Evolutionary conservation across 2,888 invertebrate species (phyloP).

Genomic region (Iphiclides podalirius): DNA sequence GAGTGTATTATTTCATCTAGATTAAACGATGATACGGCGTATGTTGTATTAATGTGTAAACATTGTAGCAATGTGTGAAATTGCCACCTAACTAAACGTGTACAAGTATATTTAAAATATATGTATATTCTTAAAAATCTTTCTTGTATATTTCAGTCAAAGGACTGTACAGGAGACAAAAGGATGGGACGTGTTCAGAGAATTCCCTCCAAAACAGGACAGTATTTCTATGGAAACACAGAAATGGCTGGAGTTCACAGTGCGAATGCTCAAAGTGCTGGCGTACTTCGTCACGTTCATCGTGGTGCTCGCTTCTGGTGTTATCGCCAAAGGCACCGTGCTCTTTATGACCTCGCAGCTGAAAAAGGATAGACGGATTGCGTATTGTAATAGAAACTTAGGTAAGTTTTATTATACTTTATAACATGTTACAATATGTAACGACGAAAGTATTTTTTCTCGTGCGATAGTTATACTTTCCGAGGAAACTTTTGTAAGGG

Average conservation of each 20-base stretch:
- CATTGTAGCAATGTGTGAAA: no score
- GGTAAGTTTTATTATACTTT: constrained; percentile 72
- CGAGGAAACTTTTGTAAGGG: no score
- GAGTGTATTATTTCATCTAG: no score
- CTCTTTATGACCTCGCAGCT: constrained; percentile 96
- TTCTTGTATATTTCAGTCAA: constrained; percentile 80
- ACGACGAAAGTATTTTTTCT: no score
- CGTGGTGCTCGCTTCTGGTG: constrained; percentile 91
- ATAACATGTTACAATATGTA: no score
- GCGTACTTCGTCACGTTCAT: constrained; percentile 92
- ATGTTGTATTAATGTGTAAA: no score
- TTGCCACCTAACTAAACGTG: no score
- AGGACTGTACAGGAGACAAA: constrained; percentile 89
- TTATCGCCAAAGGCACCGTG: constrained; percentile 92
- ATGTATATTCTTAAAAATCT: no score
- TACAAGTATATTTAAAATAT: no score
- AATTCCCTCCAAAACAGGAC: constrained; percentile 93
- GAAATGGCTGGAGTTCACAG: constrained; percentile 91
- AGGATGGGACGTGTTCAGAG: constrained; percentile 98
- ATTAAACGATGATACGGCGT: no score
- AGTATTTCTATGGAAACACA: constrained; percentile 94
- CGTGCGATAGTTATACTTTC: no score
- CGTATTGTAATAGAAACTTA: constrained; percentile 92
- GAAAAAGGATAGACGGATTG: constrained; percentile 85
- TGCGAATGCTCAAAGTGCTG: constrained; percentile 90